Conservation (phyloP, 2,797 vertebrate species). For the Lates japonicus region DNA sequence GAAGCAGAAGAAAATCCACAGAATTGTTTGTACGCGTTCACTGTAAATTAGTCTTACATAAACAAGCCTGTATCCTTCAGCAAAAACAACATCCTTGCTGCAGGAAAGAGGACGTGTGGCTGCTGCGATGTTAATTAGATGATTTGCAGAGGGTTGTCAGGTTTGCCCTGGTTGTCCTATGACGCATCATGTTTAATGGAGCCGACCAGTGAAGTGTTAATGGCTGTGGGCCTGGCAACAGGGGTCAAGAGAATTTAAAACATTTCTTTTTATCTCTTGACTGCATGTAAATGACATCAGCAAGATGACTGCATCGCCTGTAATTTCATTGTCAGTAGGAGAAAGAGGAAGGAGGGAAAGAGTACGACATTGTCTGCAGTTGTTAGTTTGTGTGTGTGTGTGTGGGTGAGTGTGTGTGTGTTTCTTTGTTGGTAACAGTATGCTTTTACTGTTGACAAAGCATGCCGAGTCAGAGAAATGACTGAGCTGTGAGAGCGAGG, state of each 20-base stretch:
- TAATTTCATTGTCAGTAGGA: constrained; percentile 37
- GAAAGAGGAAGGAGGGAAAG: constrained; percentile 43
- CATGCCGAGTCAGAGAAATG: constrained; percentile 73
- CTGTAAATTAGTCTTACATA: constrained; percentile 16
- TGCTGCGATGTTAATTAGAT: constrained; percentile 23
- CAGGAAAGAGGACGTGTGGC: neutral
- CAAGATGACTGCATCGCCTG: constrained; percentile 64
- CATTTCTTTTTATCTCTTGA: constrained; percentile 27
- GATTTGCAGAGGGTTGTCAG: constrained; percentile 29
- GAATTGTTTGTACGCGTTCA: constrained; percentile 10
- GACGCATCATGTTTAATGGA: constrained; percentile 27
- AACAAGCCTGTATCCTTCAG: constrained; percentile 13
- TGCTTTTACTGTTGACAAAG: constrained; percentile 66
- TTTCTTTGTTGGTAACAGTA: constrained; percentile 54
- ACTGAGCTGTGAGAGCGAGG: constrained; percentile 65
- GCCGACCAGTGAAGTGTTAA: constrained; percentile 21
- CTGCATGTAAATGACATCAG: constrained; percentile 58
- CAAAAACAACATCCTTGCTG: neutral
- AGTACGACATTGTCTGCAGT: constrained; percentile 57
- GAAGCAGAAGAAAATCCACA: constrained; percentile 12
- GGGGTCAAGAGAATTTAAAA: constrained; percentile 36
- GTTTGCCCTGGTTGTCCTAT: constrained; percentile 58
- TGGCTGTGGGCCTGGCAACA: constrained; percentile 8
- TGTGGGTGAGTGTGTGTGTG: constrained; percentile 26
- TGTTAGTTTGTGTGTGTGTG: constrained; percentile 21